Percentiles rank a stretch among this genome's conserved stretches.
Conservation (phyloP, 2,113 vertebrate species). For the Melanerpes aurifrons region DNA sequence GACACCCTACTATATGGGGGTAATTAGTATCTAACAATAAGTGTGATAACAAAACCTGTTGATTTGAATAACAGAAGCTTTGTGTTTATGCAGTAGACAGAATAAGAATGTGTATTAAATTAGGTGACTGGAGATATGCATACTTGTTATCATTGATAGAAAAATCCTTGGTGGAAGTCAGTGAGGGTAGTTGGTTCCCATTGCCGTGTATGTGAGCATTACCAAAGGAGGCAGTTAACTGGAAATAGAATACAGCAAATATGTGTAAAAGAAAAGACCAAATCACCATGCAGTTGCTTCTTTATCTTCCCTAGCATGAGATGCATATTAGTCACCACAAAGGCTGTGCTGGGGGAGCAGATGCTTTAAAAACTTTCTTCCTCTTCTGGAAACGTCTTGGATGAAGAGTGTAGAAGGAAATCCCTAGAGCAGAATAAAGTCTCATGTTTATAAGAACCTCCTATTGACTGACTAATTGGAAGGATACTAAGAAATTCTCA, state of each 20-base stretch:
- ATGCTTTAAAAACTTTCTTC: conserved; percentile 57
- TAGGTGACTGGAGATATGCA: conserved; percentile 15
- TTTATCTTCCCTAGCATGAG: conserved; percentile 48
- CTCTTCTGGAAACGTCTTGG: conserved; percentile 61
- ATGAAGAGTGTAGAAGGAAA: conserved; percentile 51
- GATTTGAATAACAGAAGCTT: not conserved
- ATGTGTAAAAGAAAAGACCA: conserved; percentile 51
- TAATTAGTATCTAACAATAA: not conserved
- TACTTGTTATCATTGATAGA: conserved; percentile 6
- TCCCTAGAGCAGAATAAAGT: conserved; percentile 66
- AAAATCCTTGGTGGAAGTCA: conserved; percentile 48
- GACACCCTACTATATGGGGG: not conserved
- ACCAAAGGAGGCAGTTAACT: conserved; percentile 33
- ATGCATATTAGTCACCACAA: conserved; percentile 61
- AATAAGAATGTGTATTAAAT: conserved; percentile 1
- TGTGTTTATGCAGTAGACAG: not conserved
- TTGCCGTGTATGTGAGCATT: conserved; percentile 54
- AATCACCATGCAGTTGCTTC: conserved; percentile 25
- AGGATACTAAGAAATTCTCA: conserved; percentile 63
- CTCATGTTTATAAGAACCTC: conserved; percentile 71
- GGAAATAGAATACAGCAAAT: conserved; percentile 45
- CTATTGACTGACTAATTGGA: conserved; percentile 72
- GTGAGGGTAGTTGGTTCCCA: conserved; percentile 22
- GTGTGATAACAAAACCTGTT: not conserved
- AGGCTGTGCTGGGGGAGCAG: conserved; percentile 8